Conservation (phyloP, 1,140 invertebrate species). For the Saccostrea cuccullata region DNA sequence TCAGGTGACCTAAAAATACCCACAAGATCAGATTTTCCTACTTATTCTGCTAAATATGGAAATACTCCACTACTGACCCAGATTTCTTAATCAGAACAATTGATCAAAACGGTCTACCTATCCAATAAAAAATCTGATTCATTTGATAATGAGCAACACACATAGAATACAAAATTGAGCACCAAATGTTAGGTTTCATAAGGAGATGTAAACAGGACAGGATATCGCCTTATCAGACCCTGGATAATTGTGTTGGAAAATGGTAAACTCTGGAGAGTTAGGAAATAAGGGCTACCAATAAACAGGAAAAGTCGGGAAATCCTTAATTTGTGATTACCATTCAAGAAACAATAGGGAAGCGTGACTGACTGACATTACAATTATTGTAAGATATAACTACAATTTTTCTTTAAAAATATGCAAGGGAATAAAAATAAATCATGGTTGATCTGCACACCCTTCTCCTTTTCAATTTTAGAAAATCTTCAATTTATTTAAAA, state of each 20-base stretch:
- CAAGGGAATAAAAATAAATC: too few relatives aligned
- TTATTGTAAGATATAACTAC: too few relatives aligned
- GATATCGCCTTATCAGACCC: background rate
- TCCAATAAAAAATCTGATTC: background rate
- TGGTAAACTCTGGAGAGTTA: background rate
- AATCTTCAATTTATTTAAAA: too few relatives aligned
- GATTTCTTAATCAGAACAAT: background rate
- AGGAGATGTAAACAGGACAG: background rate
- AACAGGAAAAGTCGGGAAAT: too few relatives aligned
- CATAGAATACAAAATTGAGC: background rate
- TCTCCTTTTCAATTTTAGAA: too few relatives aligned
- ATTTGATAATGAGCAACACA: background rate
- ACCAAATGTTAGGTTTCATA: background rate
- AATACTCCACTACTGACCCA: background rate
- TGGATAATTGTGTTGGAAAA: background rate
- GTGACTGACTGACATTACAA: too few relatives aligned
- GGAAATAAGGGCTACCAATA: too few relatives aligned
- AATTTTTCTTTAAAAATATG: too few relatives aligned
- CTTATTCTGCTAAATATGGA: background rate
- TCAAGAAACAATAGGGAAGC: too few relatives aligned
- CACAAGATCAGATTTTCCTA: background rate
- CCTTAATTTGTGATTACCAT: too few relatives aligned
- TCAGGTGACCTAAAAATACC: too few relatives aligned
- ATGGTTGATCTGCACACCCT: too few relatives aligned
- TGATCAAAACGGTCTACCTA: background rate